Conservation (phyloP, 2,113 vertebrate genomes). For the Bungarus multicinctus region DNA sequence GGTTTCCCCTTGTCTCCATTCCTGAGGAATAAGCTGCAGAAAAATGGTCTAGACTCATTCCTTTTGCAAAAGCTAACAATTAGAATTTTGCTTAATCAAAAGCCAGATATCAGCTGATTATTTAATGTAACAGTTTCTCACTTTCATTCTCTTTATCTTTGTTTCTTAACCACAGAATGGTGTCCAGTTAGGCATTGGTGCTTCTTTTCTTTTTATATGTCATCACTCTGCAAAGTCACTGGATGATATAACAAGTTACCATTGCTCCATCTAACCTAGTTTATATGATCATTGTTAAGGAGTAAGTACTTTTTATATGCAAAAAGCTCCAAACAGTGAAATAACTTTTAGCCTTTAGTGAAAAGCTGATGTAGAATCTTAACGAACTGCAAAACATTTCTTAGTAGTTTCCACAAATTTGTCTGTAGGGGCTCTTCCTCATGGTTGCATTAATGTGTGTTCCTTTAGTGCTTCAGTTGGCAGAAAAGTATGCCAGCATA, state of each 20-base stretch:
- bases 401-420: not conserved
- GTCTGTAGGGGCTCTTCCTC: not conserved
- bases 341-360: not conserved
- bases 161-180: not conserved
- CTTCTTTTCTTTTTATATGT: not conserved
- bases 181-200: not conserved
- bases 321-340: not conserved
- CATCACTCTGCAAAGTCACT: not conserved
- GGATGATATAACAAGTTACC: not conserved
- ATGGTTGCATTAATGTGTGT: not conserved
- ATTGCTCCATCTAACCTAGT: not conserved
- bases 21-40: conserved; percentile 45
- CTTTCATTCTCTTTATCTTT: not conserved
- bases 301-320: not conserved
- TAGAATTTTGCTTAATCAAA: not conserved
- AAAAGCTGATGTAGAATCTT: not conserved
- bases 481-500: not conserved
- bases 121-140: not conserved
- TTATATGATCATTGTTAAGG: not conserved
- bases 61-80: conserved; percentile 13
- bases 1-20: conserved; percentile 60
- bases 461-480: not conserved
- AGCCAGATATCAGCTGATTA: not conserved
- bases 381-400: not conserved
- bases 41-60: conserved; percentile 19